Evolutionary conservation across 2,113 vertebrate species (phyloP).

Genomic region (Calidris pugnax): DNA sequence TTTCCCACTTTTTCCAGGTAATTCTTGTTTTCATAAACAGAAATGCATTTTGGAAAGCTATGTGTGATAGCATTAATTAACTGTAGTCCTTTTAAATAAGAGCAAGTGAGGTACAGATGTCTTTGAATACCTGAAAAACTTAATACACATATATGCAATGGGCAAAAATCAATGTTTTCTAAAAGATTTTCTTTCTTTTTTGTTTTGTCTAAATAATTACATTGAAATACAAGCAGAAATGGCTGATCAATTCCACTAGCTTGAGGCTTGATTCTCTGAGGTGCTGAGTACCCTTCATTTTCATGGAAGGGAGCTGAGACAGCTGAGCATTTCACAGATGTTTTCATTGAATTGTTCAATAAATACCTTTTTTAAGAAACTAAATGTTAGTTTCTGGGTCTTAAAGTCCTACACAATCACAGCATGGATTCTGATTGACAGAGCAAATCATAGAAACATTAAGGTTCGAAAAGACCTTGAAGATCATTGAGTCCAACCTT

Average conservation of each 20-base stretch:
- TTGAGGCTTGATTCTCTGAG: neutral
- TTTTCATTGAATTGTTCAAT: neutral
- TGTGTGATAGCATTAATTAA: neutral
- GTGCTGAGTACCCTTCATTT: neutral
- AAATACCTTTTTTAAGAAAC: neutral
- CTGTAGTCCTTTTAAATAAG: neutral
- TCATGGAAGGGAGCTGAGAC: neutral
- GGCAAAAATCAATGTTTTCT: neutral
- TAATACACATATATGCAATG: neutral
- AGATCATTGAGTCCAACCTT: neutral
- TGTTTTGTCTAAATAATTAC: neutral
- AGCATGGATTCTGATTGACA: neutral
- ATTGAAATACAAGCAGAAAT: neutral
- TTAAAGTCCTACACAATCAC: neutral
- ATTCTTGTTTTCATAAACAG: conserved; percentile 32
- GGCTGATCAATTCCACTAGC: neutral
- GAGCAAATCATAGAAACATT: neutral
- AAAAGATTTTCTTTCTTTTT: neutral
- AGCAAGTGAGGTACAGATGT: neutral
- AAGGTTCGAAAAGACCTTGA: neutral
- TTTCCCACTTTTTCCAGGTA: neutral
- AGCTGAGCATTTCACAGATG: neutral
- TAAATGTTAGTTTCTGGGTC: too few species aligned
- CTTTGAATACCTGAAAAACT: neutral
- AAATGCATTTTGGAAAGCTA: neutral